Evolutionary conservation across 2,113 vertebrate species (phyloP).

Genomic region (Elephantulus edwardii): DNA sequence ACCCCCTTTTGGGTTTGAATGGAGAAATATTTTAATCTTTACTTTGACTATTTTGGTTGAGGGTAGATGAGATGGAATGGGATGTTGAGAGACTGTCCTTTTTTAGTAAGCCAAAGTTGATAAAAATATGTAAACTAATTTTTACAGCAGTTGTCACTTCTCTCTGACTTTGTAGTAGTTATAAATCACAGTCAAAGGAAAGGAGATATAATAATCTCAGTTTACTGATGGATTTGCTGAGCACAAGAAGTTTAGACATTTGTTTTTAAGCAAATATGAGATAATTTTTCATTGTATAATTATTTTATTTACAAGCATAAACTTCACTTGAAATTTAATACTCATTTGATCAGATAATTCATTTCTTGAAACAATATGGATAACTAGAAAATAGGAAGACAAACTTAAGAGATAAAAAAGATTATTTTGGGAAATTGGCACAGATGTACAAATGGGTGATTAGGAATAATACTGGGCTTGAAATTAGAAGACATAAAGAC

Average conservation of each 20-base stretch:
- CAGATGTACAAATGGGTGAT: background rate
- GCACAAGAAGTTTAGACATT: background rate
- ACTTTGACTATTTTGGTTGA: background rate
- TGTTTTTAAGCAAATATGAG: conserved; percentile 26
- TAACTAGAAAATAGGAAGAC: background rate
- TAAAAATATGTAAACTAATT: background rate
- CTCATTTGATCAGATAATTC: background rate
- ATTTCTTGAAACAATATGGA: background rate
- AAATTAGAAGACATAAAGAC: background rate
- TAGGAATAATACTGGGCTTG: background rate
- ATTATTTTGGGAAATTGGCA: background rate
- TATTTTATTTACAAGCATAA: background rate
- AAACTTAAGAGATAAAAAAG: background rate
- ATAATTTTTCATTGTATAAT: background rate
- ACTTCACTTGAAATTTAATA: background rate
- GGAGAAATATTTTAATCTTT: conserved; percentile 13
- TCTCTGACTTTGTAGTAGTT: background rate
- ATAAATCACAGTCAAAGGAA: background rate
- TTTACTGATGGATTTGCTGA: background rate
- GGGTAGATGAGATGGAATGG: background rate
- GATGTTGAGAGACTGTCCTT: background rate
- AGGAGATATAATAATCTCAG: background rate
- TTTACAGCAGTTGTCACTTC: background rate
- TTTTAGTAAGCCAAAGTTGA: background rate
- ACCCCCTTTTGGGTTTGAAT: background rate